These are phyloP conservation scores for Goniozus legneri DNA, from an alignment of 1,140 invertebrate species.

Conservation along the genomic window DNA sequence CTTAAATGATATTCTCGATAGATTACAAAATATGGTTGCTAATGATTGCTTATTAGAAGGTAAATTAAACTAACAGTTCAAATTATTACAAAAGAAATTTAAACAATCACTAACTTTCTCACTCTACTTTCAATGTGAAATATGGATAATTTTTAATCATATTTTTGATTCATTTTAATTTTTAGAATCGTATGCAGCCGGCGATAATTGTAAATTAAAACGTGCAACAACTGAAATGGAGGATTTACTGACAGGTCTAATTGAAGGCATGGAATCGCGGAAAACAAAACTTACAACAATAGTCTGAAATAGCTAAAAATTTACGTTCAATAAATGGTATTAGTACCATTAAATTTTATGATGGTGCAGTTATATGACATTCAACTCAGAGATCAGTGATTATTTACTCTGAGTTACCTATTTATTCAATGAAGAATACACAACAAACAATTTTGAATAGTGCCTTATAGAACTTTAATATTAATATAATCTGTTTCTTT, in stretches of 20 bases:
- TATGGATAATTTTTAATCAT: neutral
- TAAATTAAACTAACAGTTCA: slow-evolving; percentile 20
- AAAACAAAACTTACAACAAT: slow-evolving; percentile 45
- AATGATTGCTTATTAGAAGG: slow-evolving; percentile 51
- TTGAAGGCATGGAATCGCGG: slow-evolving; percentile 49
- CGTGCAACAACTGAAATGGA: slow-evolving; percentile 48
- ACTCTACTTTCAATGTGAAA: neutral
- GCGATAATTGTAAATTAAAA: slow-evolving; percentile 46
- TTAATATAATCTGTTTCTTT: too few relatives aligned
- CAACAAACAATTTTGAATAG: too few relatives aligned
- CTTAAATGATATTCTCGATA: slow-evolving; percentile 54
- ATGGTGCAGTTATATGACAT: too few relatives aligned
- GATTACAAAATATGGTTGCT: slow-evolving; percentile 55
- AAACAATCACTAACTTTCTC: too few relatives aligned
- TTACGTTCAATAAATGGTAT: too few relatives aligned
- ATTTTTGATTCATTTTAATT: neutral
- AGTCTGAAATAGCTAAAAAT: slow-evolving; percentile 29
- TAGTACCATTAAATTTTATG: too few relatives aligned
- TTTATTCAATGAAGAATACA: too few relatives aligned
- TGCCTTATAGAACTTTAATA: too few relatives aligned
- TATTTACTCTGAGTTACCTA: too few relatives aligned
- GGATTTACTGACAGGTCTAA: slow-evolving; percentile 44
- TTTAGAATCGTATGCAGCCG: slow-evolving; percentile 40
- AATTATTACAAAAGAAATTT: neutral
- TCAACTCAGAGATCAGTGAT: too few relatives aligned